Evolutionary conservation across 30 jellyfish, hydroid and myxozoan genomes (phyloP), one percentile per base, ranked within the genome.

Genomic region (Cassiopea xamachana): DNA sequence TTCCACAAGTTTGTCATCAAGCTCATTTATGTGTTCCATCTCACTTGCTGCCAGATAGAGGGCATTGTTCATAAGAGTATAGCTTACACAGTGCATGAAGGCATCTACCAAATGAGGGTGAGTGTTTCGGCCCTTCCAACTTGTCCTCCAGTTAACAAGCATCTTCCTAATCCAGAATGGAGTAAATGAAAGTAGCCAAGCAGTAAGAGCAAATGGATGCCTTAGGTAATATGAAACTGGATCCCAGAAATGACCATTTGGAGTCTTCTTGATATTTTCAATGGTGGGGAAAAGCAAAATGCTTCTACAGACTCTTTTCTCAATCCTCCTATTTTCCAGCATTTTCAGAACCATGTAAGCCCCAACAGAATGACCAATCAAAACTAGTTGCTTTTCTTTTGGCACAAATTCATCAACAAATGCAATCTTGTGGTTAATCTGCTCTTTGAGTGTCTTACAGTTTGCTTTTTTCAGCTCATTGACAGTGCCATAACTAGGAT

Each of bases 361-460:
- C 13, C 98, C 98, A 15, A 93, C 80, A 14, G 98, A 93, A 83
- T 93, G 98, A 27, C 98, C 98, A 73, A 93, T 89, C 1, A 93
- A 89, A 18, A 93, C 59, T 1, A 93, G 55, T 58, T 79, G 79
- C 39, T 74, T 89, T 83, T 81, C 86, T 19, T 74, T 80, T 1
- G 98, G 98, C n/a, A 84, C 88, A 79, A 50, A 70, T 14, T 60
- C 89, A 44, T 70, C 83, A 60, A 93, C 58, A 61, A 80, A 93
- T 10, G 91, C 92, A 46, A 49, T 80, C 82, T 93, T 93, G 84
- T 93, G 98, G 73, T 84, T 75, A 39, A 93, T 82, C 75, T 93
- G 98, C 16, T 89, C 93, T 9, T 76, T 58, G 17, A 93, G 77
- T 79, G 60, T 79, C 62, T 87, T 87, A 83, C 75, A 70, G 62